phyloP scores from a whole-genome alignment of 2,797 vertebrate species.

The Sebastes itinus region DNA sequence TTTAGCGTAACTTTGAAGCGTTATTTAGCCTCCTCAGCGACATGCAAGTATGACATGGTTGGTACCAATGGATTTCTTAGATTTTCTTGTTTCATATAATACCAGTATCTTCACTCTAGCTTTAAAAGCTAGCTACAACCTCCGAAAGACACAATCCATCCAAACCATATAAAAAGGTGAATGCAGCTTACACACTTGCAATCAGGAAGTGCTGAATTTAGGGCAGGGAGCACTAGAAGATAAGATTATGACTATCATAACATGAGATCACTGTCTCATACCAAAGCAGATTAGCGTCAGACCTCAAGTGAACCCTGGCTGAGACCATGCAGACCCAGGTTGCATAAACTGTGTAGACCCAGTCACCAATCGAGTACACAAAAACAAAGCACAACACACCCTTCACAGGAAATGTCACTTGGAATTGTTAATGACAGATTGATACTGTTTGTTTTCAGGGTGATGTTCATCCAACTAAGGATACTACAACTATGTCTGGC shows the following conservation, averaged over 20 bases:
- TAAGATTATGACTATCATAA: conserved; percentile 4
- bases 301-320: neutral
- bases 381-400: neutral
- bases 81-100: too few relatives aligned
- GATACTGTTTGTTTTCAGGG: conserved; percentile 10
- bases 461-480: neutral
- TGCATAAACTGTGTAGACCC: neutral
- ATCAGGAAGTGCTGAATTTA: neutral
- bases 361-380: neutral
- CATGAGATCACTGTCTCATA: neutral
- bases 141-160: too few relatives aligned
- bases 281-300: conserved; percentile 13
- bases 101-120: too few relatives aligned
- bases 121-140: too few relatives aligned
- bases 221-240: neutral
- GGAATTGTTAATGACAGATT: conserved; percentile 1
- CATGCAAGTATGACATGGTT: too few relatives aligned
- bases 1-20: too few relatives aligned
- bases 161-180: neutral
- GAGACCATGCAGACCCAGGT: neutral
- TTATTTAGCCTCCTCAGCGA: too few relatives aligned
- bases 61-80: too few relatives aligned
- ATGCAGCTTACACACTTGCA: neutral
- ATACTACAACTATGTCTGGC: neutral
- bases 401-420: neutral